Percentiles rank a stretch among this genome's conserved stretches.
phyloP scores from a whole-genome alignment of 2,888 invertebrate species.

The Formica aserva region DNA sequence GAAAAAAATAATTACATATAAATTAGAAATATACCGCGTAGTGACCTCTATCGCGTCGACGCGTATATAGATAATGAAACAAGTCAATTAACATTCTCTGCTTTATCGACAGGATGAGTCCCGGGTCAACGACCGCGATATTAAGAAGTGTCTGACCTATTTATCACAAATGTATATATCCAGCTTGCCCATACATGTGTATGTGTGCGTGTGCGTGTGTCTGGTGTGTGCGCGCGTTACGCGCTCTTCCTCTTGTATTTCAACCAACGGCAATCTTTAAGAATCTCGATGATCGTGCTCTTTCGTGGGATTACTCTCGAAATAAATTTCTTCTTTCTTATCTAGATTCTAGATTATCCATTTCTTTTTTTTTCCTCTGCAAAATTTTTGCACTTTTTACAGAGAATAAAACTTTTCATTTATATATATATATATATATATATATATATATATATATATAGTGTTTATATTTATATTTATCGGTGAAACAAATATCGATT shows the following conservation, averaged over 20 bases:
- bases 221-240: constrained; percentile 24
- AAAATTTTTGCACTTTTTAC: background rate
- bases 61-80: constrained; percentile 67
- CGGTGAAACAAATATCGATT: background rate
- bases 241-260: background rate
- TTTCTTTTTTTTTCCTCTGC: background rate
- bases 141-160: constrained; percentile 81
- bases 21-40: constrained; percentile 43
- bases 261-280: background rate
- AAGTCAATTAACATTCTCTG: constrained; percentile 72
- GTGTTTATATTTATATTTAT: no score
- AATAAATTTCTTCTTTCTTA: background rate
- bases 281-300: background rate
- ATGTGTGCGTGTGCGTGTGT: constrained; percentile 37
- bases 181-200: constrained; percentile 64
- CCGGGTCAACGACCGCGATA: constrained; percentile 79
- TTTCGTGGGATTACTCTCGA: constrained; percentile 49
- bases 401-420: background rate
- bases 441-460: no score
- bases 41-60: constrained; percentile 72
- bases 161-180: constrained; percentile 71
- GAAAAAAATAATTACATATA: background rate
- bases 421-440: no score
- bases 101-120: constrained; percentile 73
- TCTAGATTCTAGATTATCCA: background rate